These are phyloP conservation scores for Pollenia griseotomentosa DNA, from an alignment of 2,888 invertebrate genomes.

Conservation along the genomic window DNA sequence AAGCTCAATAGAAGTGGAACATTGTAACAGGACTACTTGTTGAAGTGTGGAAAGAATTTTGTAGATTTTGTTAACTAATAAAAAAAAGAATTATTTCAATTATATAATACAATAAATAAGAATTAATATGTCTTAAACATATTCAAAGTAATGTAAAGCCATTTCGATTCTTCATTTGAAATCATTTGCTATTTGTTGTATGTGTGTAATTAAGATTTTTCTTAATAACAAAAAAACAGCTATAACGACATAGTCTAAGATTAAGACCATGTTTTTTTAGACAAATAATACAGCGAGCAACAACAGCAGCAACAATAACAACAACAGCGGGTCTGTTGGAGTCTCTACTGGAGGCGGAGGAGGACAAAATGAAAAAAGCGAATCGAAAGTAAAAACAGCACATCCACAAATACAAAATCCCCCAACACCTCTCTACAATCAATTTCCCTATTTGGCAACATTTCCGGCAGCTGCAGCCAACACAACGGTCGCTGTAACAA, in stretches of 20 bases:
- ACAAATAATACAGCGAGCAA: constrained; percentile 73
- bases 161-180: constrained; percentile 61
- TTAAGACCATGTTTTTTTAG: constrained; percentile 68
- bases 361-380: constrained; percentile 78
- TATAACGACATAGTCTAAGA: constrained; percentile 51
- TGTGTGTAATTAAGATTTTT: constrained; percentile 51
- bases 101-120: constrained; percentile 35
- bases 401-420: constrained; percentile 81
- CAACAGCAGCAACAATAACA: constrained; percentile 72
- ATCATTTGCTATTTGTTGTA: constrained; percentile 68
- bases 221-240: constrained; percentile 6
- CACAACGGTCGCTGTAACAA: constrained; percentile 76
- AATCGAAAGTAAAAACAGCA: constrained; percentile 78
- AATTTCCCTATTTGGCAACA: constrained; percentile 83
- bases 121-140: background rate
- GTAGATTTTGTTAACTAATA: no score
- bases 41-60: background rate
- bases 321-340: constrained; percentile 81
- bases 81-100: constrained; percentile 38
- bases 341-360: constrained; percentile 71
- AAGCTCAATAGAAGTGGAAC: constrained; percentile 1
- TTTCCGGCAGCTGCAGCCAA: constrained; percentile 79
- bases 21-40: constrained; percentile 12
- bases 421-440: constrained; percentile 82
- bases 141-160: constrained; percentile 19